Conservation (phyloP, 2,113 vertebrate genomes). For the Nibea albiflora region DNA sequence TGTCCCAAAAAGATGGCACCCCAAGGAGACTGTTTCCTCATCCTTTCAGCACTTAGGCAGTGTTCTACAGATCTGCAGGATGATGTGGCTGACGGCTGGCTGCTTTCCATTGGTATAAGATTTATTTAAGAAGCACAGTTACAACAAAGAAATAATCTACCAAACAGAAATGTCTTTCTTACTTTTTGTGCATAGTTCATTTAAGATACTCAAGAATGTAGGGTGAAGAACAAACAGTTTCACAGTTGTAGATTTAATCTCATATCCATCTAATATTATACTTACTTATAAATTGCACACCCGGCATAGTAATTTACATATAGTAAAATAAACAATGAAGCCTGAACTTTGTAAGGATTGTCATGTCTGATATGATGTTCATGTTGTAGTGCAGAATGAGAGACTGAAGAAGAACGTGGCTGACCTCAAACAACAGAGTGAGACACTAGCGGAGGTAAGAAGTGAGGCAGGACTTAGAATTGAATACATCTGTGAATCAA, state of each 20-base stretch:
- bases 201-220: neutral
- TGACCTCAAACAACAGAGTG: constrained; percentile 63
- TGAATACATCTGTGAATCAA: neutral
- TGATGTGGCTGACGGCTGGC: no score
- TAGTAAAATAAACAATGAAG: neutral
- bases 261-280: neutral
- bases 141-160: no score
- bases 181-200: neutral
- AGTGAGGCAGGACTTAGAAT: neutral
- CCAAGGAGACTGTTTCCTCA: no score
- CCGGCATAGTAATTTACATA: neutral
- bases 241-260: neutral
- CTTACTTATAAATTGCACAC: neutral
- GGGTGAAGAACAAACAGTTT: neutral
- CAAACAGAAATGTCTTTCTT: no score
- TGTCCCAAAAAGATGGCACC: no score
- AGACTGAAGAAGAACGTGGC: constrained; percentile 61
- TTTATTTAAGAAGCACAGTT: no score
- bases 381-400: constrained; percentile 78
- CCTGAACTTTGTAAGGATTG: neutral
- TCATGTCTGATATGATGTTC: neutral
- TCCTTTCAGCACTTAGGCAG: no score
- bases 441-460: constrained; percentile 70
- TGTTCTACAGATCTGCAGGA: no score
- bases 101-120: no score